Base-by-base conservation (phyloP, 2,113 vertebrate species). In the Embiotoca jacksoni region DNA sequence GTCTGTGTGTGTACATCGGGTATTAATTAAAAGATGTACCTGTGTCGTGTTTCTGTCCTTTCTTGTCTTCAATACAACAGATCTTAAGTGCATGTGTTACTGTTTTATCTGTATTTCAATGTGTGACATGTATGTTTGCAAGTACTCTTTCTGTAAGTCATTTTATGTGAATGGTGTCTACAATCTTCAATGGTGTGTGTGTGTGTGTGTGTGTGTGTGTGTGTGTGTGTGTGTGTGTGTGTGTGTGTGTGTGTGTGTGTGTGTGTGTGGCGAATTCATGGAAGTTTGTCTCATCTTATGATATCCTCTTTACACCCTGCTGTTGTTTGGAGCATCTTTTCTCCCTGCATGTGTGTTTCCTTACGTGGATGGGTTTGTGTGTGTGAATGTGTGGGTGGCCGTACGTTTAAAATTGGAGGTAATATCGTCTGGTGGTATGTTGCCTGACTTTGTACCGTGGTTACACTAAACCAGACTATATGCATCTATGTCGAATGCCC, bases 401-500 rank as follows among this genome's bases (percentile, higher is more conserved):
- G 5, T 80, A 49, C 81, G 68, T 91, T 82, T 75, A 56, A 72
- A 72, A 54, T 33, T 53, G 63, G 37, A 74, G 62, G 73, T 53
- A 57, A 78, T 79, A 41, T 74, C 63, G 54, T 88, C 78, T 72
- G 71, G 80, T 86, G 63, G 49, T 78, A 67, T 85, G 78, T 90
- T 92, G 91, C 91, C 87, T 93, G 91, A 82, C 14, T 77, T 84
- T 82, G 72, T 90, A 74, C 71, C 47, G 78, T 90, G 76, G 71
- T 76, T 78, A 61, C 41, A 81, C 73, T 60, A 61, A 89, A 83
- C 41, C 58, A 82, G 79, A 72, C 63, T 55, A 47, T 66, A 67
- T 83, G 88, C 86, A 92, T 90, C 78, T 77, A 58, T 92, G 81
- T 91, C 80, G 85, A 89, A 88, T 91, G 90, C 84, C 52, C 61